Conservation (phyloP, 2,888 invertebrate species). For the Chaetoderma sp. region DNA sequence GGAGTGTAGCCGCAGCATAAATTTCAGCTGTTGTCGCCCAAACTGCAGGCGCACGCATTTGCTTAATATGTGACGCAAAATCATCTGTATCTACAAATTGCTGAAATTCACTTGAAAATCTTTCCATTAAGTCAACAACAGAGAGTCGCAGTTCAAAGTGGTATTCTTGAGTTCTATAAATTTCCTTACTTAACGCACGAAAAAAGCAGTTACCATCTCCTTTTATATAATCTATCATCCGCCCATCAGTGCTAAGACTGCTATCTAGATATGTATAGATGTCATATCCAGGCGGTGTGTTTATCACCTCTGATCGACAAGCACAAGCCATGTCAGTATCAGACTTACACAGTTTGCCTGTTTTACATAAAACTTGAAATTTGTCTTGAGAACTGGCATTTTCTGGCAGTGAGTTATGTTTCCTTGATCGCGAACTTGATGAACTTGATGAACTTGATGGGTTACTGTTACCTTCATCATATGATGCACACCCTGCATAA, state of each 20-base stretch:
- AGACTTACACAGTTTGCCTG: no score
- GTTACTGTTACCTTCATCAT: no score
- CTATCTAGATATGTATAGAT: conserved; percentile 42
- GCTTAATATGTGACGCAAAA: conserved; percentile 40
- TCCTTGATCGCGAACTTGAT: no score
- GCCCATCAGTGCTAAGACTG: conserved; percentile 37
- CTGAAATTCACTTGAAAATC: conserved; percentile 48
- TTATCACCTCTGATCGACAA: neutral
- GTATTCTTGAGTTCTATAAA: conserved; percentile 51
- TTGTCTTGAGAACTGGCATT: no score
- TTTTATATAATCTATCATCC: conserved; percentile 51
- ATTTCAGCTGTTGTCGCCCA: conserved; percentile 60
- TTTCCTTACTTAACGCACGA: conserved; percentile 54
- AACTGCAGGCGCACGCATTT: conserved; percentile 44
- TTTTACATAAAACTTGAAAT: no score
- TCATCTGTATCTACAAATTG: conserved; percentile 46
- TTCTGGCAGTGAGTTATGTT: no score
- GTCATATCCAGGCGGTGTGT: conserved; percentile 37
- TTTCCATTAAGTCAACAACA: conserved; percentile 50
- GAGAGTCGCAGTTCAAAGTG: conserved; percentile 51
- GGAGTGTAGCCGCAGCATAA: conserved; percentile 53
- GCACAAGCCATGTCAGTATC: no score
- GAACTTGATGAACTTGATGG: no score
- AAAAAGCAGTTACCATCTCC: conserved; percentile 63
- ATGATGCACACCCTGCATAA: no score